phyloP scores from a whole-genome alignment of 2,888 invertebrate genomes.

The Cerceris ruficornis region DNA sequence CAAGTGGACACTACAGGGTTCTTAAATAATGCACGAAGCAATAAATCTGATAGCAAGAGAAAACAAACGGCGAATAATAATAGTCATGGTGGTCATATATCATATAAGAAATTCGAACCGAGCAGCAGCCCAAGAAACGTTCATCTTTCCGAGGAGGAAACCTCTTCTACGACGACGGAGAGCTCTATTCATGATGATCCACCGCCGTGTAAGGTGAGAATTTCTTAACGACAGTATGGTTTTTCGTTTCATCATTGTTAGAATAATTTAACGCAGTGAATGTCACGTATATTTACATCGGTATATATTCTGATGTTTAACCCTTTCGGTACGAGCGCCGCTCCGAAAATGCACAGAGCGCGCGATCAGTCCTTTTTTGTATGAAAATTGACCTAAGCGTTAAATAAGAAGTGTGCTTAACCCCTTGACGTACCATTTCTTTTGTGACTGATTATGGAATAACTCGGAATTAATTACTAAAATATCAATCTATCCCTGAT shows the following conservation, averaged over 20 bases:
- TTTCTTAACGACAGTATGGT: background rate
- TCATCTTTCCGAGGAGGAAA: conserved; percentile 85
- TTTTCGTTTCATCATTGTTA: background rate
- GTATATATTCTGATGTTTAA: too few relatives aligned
- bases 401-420: too few relatives aligned
- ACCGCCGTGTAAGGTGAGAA: conserved; percentile 57
- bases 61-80: conserved; percentile 68
- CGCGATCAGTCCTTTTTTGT: too few relatives aligned
- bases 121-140: conserved; percentile 76
- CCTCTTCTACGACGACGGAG: conserved; percentile 88
- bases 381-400: too few relatives aligned
- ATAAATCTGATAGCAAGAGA: conserved; percentile 68
- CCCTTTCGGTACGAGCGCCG: too few relatives aligned
- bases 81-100: conserved; percentile 70
- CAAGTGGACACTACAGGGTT: conserved; percentile 64
- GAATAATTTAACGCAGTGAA: background rate
- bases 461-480: too few relatives aligned
- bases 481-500: too few relatives aligned
- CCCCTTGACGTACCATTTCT: too few relatives aligned
- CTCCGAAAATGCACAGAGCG: too few relatives aligned
- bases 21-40: conserved; percentile 51
- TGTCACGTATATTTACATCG: too few relatives aligned
- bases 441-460: too few relatives aligned
- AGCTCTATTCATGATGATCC: conserved; percentile 86
- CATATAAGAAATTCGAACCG: conserved; percentile 76